Evolutionary conservation across 2,888 invertebrate genomes (phyloP).

Genomic region (Phalera bucephala): DNA sequence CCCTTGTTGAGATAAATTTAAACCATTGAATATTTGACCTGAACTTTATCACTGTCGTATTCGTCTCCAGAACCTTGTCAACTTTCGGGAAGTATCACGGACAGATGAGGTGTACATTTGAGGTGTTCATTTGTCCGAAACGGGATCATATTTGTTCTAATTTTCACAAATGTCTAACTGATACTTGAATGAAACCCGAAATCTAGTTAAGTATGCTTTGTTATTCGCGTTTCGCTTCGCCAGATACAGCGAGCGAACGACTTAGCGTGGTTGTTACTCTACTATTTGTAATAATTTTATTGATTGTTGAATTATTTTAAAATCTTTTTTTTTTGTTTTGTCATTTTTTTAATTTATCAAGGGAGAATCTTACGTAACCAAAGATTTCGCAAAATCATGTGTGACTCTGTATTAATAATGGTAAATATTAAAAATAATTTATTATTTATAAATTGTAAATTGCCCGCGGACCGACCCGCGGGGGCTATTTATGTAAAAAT

Average conservation of each 20-base stretch:
- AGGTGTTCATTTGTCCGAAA: conserved; percentile 28
- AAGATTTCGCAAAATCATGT: conserved; percentile 58
- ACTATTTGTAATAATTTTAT: conserved; percentile 45
- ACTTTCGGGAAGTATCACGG: conserved; percentile 18
- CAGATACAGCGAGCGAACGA: background rate
- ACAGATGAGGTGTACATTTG: no score
- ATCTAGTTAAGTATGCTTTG: conserved; percentile 28
- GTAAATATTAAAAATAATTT: conserved; percentile 36
- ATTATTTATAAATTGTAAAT: conserved; percentile 39
- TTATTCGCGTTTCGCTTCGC: conserved; percentile 20
- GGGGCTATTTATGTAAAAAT: conserved; percentile 50
- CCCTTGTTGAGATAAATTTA: background rate
- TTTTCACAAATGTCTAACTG: no score
- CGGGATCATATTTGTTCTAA: conserved; percentile 27
- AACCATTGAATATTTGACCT: no score
- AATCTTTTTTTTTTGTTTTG: conserved; percentile 32
- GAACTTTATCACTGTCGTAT: conserved; percentile 1
- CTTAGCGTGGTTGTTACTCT: conserved; percentile 47
- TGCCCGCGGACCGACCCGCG: conserved; percentile 20
- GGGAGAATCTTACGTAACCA: conserved; percentile 59
- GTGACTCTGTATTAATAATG: conserved; percentile 35
- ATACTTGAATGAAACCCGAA: conserved; percentile 19
- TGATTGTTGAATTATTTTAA: conserved; percentile 61
- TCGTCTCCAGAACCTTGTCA: conserved; percentile 6
- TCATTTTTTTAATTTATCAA: conserved; percentile 31